These are phyloP conservation scores for Drosophila malerkotliana DNA, from an alignment of 1,140 invertebrate species.

Conservation along the genomic window DNA sequence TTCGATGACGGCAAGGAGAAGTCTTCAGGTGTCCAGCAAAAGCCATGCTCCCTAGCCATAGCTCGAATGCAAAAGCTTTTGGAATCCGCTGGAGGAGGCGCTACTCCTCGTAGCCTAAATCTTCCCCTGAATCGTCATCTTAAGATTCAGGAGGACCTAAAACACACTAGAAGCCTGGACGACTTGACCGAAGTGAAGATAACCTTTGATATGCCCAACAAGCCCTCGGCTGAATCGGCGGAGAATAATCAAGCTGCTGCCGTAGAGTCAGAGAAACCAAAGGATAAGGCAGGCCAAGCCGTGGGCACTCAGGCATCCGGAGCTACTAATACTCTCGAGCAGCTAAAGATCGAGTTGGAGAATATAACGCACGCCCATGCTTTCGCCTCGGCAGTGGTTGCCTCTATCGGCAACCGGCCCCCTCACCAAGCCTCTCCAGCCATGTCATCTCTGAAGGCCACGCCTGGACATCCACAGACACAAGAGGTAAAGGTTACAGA, in stretches of 20 bases:
- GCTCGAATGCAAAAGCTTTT: constrained; percentile 64
- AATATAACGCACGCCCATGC: constrained; percentile 85
- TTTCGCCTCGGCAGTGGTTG: constrained; percentile 73
- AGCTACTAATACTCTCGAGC: constrained; percentile 85
- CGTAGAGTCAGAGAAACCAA: constrained; percentile 49
- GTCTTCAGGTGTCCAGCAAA: constrained; percentile 26
- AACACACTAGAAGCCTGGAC: constrained; percentile 68
- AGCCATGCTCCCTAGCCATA: constrained; percentile 55
- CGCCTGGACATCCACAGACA: constrained; percentile 49
- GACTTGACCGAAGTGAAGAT: constrained; percentile 71
- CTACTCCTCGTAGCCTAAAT: constrained; percentile 64
- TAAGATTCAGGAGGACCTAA: constrained; percentile 63
- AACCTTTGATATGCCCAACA: constrained; percentile 74
- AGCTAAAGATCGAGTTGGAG: constrained; percentile 85
- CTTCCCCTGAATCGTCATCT: constrained; percentile 65
- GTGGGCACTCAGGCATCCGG: constrained; percentile 64
- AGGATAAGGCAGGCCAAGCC: constrained; percentile 46
- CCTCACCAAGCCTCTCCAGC: constrained; percentile 64
- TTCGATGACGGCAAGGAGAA: constrained; percentile 49
- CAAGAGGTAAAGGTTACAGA: constrained; percentile 45
- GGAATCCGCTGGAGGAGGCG: constrained; percentile 51
- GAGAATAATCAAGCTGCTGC: constrained; percentile 6
- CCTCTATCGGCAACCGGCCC: constrained; percentile 62
- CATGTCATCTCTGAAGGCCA: constrained; percentile 55
- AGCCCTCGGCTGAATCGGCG: constrained; percentile 18